A percentile compares a stretch with the other conserved stretches of the same genome.
Evolutionary conservation across 1,140 invertebrate genomes (phyloP).

Genomic region (Venustaconcha ellipsiformis): DNA sequence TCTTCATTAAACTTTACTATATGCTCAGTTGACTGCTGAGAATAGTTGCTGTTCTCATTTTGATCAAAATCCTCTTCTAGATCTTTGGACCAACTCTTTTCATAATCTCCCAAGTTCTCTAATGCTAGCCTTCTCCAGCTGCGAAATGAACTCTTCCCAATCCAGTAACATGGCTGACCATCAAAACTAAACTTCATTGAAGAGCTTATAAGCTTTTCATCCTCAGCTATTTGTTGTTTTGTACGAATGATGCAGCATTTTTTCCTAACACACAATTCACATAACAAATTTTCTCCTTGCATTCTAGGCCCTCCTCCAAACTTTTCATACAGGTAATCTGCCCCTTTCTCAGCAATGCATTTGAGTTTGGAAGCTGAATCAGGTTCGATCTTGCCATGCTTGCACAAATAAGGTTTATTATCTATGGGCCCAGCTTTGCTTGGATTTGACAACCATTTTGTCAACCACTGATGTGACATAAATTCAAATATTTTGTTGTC

Average conservation of each 20-base stretch:
- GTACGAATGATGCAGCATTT: constrained; percentile 68
- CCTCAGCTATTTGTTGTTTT: constrained; percentile 60
- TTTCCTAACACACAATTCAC: constrained; percentile 71
- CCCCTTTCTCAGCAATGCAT: constrained; percentile 54
- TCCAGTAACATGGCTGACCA: constrained; percentile 63
- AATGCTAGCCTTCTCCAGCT: constrained; percentile 66
- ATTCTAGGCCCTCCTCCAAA: constrained; percentile 71
- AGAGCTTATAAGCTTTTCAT: constrained; percentile 62
- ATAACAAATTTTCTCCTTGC: constrained; percentile 49
- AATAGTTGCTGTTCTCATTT: constrained; percentile 3
- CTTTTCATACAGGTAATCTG: constrained; percentile 68
- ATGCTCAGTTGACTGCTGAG: constrained; percentile 42
- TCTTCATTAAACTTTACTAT: constrained; percentile 72
- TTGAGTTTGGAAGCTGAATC: constrained; percentile 60
- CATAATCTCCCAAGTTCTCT: constrained; percentile 24
- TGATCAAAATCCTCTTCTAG: constrained; percentile 3
- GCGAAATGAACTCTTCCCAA: constrained; percentile 69
- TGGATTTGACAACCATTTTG: constrained; percentile 67
- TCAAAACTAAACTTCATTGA: constrained; percentile 47
- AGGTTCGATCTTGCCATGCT: constrained; percentile 67
- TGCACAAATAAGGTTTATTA: constrained; percentile 70
- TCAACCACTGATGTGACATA: constrained; percentile 72
- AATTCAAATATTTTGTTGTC: constrained; percentile 66
- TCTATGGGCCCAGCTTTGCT: constrained; percentile 68
- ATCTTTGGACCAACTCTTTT: constrained; percentile 1